phyloP scores from a whole-genome alignment of 2,797 vertebrate species.

The Phrynocephalus forsythii region DNA sequence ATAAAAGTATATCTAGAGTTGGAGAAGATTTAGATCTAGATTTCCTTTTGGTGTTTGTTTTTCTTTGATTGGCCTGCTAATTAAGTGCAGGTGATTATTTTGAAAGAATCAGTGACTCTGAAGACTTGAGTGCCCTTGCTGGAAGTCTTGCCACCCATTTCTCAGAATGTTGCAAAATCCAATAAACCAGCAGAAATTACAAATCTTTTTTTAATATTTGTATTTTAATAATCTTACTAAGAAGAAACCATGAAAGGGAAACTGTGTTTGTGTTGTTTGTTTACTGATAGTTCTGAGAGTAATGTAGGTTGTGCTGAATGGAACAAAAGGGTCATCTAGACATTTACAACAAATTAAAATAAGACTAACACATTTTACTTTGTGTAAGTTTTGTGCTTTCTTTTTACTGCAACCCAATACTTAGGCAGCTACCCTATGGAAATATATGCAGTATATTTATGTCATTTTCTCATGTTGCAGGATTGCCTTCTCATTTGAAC shows the following conservation, averaged over 20 bases:
- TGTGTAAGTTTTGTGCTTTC: no score
- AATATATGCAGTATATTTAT: not conserved
- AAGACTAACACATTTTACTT: no score
- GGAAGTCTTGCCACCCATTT: not conserved
- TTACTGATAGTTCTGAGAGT: slow-evolving; percentile 2
- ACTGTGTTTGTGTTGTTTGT: slow-evolving; percentile 18
- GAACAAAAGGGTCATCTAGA: not conserved
- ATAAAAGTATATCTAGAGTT: not conserved
- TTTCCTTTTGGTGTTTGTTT: not conserved
- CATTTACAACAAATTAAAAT: no score
- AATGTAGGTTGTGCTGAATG: not conserved
- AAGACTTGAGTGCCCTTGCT: slow-evolving; percentile 42
- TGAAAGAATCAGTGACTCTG: slow-evolving; percentile 55
- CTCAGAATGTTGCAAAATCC: not conserved
- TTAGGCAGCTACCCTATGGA: no score
- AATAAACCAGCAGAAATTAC: not conserved
- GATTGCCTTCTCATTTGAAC: not conserved
- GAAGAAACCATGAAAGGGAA: slow-evolving; percentile 59
- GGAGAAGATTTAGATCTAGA: not conserved
- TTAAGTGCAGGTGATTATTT: slow-evolving; percentile 32
- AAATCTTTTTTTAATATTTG: not conserved
- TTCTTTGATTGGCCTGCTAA: slow-evolving; percentile 3
- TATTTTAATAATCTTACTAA: not conserved
- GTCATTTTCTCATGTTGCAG: slow-evolving; percentile 21
- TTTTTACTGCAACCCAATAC: no score